Conservation (phyloP, 2,113 vertebrate genomes). For the Collichthys lucidus region DNA sequence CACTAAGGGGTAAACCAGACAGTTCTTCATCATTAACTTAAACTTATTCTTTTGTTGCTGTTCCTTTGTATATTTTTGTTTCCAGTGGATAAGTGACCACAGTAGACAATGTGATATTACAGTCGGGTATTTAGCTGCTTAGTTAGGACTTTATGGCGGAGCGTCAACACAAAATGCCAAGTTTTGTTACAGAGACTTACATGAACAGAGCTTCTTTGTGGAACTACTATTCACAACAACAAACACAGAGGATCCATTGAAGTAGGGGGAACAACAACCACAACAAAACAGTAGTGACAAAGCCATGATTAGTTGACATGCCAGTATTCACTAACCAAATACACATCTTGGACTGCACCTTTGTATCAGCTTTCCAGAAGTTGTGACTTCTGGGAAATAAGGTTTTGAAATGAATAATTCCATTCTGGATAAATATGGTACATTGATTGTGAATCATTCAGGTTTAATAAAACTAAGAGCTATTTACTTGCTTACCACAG, state of each 20-base stretch:
- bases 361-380: neutral
- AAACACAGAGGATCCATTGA: neutral
- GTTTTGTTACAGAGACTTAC: neutral
- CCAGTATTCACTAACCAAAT: neutral
- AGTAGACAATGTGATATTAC: neutral
- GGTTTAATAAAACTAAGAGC: neutral
- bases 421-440: neutral
- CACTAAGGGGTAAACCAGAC: neutral
- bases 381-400: neutral
- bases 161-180: conserved; percentile 1
- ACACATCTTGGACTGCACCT: neutral
- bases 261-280: neutral
- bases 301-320: neutral
- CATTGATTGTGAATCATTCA: neutral
- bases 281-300: neutral
- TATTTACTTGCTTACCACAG: neutral
- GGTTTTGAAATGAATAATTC: neutral
- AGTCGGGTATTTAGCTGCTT: neutral
- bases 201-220: conserved; percentile 4
- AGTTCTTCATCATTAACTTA: neutral
- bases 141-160: neutral
- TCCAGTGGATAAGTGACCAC: neutral
- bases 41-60: neutral
- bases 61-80: neutral
- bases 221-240: neutral